These are phyloP conservation scores for Pachypanchax playfairii DNA, from an alignment of 2,113 vertebrate genomes.

Conservation along the genomic window DNA sequence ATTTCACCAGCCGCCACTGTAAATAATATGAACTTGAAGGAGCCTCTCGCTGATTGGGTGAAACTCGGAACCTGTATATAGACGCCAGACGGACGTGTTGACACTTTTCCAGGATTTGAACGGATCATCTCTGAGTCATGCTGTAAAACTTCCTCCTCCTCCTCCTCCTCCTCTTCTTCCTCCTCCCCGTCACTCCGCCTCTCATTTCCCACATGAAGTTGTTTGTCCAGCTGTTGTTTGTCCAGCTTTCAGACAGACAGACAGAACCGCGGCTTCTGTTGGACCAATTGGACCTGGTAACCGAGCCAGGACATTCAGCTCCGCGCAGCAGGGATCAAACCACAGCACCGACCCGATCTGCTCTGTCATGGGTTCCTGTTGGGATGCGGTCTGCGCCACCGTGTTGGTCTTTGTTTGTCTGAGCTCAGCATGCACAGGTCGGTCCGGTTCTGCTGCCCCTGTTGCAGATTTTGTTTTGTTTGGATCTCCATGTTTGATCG, in stretches of 20 bases:
- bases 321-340: not conserved
- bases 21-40: too few relatives aligned
- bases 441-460: slow-evolving; percentile 13
- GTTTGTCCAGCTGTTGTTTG: not conserved
- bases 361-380: slow-evolving; percentile 39
- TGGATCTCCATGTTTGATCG: too few relatives aligned
- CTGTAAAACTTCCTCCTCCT: slow-evolving; percentile 46
- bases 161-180: slow-evolving; percentile 15
- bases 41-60: too few relatives aligned
- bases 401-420: slow-evolving; percentile 26
- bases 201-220: slow-evolving; percentile 19
- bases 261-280: not conserved
- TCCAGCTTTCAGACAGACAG: slow-evolving; percentile 13
- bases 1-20: too few relatives aligned
- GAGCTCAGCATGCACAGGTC: slow-evolving; percentile 53
- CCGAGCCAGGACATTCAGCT: slow-evolving; percentile 11
- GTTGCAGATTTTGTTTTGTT: too few relatives aligned
- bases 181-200: slow-evolving; percentile 13
- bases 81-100: not conserved
- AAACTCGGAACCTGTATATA: too few relatives aligned
- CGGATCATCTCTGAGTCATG: slow-evolving; percentile 59
- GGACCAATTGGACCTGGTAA: slow-evolving; percentile 42
- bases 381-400: slow-evolving; percentile 21
- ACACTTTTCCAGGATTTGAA: not conserved
- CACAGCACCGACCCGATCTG: not conserved